Percentiles rank a stretch among this genome's conserved stretches.
phyloP scores from a whole-genome alignment of 1,140 invertebrate species.

The Bombus turneri region DNA sequence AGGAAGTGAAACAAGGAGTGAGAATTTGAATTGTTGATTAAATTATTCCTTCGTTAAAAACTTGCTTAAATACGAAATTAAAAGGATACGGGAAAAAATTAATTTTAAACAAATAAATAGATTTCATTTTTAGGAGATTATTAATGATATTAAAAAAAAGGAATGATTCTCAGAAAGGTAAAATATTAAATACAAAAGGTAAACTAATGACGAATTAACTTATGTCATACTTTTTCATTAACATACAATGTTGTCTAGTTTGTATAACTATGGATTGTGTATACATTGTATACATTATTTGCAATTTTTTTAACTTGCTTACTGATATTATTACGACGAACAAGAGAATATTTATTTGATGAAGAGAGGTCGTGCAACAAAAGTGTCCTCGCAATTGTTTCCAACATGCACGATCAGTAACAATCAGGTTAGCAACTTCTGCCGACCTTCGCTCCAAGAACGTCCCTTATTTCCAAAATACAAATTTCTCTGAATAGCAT shows the following conservation, averaged over 20 bases:
- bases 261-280: too few relatives aligned
- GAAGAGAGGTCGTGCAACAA: background rate
- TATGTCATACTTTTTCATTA: too few relatives aligned
- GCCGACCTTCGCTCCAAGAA: background rate
- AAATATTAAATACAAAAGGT: too few relatives aligned
- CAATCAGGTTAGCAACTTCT: background rate
- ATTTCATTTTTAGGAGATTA: background rate
- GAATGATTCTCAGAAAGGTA: too few relatives aligned
- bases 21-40: background rate
- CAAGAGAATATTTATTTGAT: background rate
- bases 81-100: background rate
- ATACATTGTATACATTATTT: too few relatives aligned
- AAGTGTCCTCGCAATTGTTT: background rate
- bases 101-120: background rate
- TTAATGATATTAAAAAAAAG: background rate
- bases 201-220: too few relatives aligned
- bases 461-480: background rate
- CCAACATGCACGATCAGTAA: background rate
- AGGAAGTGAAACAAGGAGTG: background rate
- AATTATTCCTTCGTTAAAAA: background rate
- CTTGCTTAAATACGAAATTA: background rate
- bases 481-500: background rate
- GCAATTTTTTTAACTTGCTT: too few relatives aligned
- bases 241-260: too few relatives aligned
- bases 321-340: too few relatives aligned